A percentile compares a stretch with the other conserved stretches of the same genome.
phyloP scores from a whole-genome alignment of 2,797 vertebrate genomes.

The Aeoliscus strigatus region DNA sequence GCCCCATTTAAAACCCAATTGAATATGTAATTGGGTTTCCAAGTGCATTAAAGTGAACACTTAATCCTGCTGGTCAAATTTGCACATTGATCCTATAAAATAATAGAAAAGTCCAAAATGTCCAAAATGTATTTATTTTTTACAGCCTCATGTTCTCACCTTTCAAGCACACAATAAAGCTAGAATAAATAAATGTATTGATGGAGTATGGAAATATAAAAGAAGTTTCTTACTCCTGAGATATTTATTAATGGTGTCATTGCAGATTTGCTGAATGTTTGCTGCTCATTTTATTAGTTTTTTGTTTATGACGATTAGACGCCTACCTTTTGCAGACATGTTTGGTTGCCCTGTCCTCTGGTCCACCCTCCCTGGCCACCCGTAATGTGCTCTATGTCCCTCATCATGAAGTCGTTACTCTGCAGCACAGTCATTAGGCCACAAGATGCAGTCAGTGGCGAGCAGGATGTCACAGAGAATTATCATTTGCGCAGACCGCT shows the following conservation, averaged over 20 bases:
- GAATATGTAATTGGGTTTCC: constrained; percentile 11
- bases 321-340: constrained; percentile 15
- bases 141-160: no score
- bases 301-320: no score
- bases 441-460: constrained; percentile 57
- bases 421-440: constrained; percentile 57
- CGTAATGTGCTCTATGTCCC: constrained; percentile 34
- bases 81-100: no score
- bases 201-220: no score
- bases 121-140: no score
- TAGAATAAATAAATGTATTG: no score
- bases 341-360: constrained; percentile 1
- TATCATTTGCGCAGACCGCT: constrained; percentile 56
- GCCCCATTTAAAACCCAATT: not conserved
- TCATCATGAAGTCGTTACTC: constrained; percentile 55
- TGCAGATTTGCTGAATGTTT: constrained; percentile 4
- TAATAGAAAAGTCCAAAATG: no score
- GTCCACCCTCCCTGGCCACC: constrained; percentile 25
- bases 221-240: no score
- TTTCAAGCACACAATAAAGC: no score
- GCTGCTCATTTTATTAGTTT: no score
- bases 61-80: not conserved
- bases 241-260: no score
- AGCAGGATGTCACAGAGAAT: constrained; percentile 58
- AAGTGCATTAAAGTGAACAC: constrained; percentile 1